phyloP scores from a whole-genome alignment of 2,113 vertebrate species.

The Pteruthius melanotis region DNA sequence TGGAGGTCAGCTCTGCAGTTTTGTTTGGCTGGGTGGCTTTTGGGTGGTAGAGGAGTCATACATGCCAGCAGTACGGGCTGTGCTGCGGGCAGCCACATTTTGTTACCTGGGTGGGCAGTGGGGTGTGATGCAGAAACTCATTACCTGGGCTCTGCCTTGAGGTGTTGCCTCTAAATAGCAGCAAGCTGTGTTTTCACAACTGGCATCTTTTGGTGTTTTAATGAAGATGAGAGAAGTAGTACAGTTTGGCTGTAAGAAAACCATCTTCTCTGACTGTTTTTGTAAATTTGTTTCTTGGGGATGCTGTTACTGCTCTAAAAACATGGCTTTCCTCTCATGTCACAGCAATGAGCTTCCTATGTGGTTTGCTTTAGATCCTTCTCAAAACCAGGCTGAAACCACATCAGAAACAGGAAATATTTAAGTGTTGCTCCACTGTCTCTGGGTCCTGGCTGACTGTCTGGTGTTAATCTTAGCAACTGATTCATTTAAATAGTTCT shows the following conservation, averaged over 20 bases:
- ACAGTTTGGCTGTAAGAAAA: not conserved
- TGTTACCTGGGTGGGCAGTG: not conserved
- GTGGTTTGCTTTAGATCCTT: slow-evolving; percentile 30
- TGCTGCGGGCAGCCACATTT: not conserved
- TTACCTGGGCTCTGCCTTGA: not conserved
- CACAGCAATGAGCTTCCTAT: not conserved
- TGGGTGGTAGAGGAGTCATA: not conserved
- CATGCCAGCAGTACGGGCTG: accelerated
- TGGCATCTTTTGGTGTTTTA: not conserved
- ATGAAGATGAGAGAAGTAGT: not conserved
- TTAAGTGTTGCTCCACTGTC: not conserved
- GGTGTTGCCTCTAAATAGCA: not conserved
- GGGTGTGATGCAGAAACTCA: not conserved
- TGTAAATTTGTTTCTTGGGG: not conserved
- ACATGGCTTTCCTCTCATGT: not conserved
- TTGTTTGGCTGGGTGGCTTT: not conserved
- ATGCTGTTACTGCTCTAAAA: not conserved
- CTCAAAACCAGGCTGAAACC: slow-evolving; percentile 27
- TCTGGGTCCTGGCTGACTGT: not conserved
- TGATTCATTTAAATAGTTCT: not conserved
- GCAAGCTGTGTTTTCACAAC: not conserved
- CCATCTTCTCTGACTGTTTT: not conserved
- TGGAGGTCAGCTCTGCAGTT: not conserved
- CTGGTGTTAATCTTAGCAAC: slow-evolving; percentile 33
- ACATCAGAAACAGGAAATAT: slow-evolving; percentile 33